Conservation (phyloP, 2,888 invertebrate species). For the Callyntrura sp. region DNA sequence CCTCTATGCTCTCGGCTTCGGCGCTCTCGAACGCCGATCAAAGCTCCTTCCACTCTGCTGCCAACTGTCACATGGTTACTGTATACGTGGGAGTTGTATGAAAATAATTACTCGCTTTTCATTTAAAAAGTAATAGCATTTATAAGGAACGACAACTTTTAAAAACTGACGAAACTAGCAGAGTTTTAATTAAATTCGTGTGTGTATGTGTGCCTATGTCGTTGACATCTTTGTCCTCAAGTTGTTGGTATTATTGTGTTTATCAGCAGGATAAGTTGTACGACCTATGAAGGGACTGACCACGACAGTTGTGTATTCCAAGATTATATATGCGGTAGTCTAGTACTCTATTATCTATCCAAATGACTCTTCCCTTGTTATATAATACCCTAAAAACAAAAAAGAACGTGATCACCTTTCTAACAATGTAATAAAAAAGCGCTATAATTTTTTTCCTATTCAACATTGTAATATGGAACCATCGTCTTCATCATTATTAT, state of each 20-base stretch:
- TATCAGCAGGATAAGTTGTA: not conserved
- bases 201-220: too few relatives aligned
- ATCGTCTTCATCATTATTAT: not conserved
- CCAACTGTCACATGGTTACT: not conserved
- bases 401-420: conserved; percentile 26
- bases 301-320: conserved; percentile 10
- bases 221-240: not conserved
- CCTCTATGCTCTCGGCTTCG: not conserved
- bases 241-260: conserved; percentile 1
- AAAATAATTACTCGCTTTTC: not conserved
- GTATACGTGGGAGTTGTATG: conserved; percentile 21
- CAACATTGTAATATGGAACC: not conserved
- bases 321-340: not conserved
- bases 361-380: conserved; percentile 33
- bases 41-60: not conserved
- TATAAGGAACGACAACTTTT: not conserved
- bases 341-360: conserved; percentile 13
- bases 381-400: conserved; percentile 11
- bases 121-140: conserved; percentile 2
- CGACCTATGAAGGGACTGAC: conserved; percentile 14
- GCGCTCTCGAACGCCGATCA: not conserved
- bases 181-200: not conserved
- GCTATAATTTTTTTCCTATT: not conserved
- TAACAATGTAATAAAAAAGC: conserved; percentile 41
- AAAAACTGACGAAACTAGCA: too few relatives aligned